Base-by-base conservation (phyloP, 2,888 invertebrate species). In the Rambutsinella grinnellia region DNA sequence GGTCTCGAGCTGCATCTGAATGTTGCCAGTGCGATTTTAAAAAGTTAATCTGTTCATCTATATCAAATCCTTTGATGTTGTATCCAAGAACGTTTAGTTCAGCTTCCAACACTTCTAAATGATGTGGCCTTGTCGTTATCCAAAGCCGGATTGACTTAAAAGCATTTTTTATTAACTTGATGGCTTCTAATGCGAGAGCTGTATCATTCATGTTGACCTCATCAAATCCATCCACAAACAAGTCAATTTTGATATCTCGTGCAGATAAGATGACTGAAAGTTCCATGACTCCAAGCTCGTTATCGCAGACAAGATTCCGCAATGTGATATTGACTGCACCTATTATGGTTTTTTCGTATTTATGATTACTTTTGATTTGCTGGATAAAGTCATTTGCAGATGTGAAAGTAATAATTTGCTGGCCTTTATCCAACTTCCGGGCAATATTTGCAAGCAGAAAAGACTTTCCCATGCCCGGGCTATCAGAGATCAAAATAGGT, bases 391-490 rank as follows among this genome's bases (percentile, higher is more conserved):
- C n/a, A 6, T 17, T 8, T 15, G 26, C 53, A 19, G 28, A 19
- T 15, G 27, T 28, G 2, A 19, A 24, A 2, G 27, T 26, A 3
- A 63, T 5, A 10, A 17, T 19, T 8, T 13, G 2, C 3, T 13
- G 15, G 19, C 15, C 1, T 28, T 53, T n/a, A 27, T 49, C 5
- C 0, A 63, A 10, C 1, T 13, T 2, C 8, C 19, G 17, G 1
- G 19, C 63, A 2, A 63, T 19, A 8, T 28, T 27, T 6, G 17
- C 6, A 54, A 54, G 21, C 17, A 63, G 36, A 5, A 44, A n/a
- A 23, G 65, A 24, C n/a, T 65, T 65, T 13, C 65, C 65, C 65
- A 54, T 65, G 3, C 65, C 65, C 0, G 65, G 54, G 2, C 13
- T 23, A 19, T 65, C 65, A 3, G 65, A 19, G 2, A 65, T 65